Percentiles rank a stretch among this genome's conserved stretches.
These are phyloP conservation scores for Bombus waltoni DNA, from an alignment of 1,140 invertebrate genomes.

Conservation along the genomic window DNA sequence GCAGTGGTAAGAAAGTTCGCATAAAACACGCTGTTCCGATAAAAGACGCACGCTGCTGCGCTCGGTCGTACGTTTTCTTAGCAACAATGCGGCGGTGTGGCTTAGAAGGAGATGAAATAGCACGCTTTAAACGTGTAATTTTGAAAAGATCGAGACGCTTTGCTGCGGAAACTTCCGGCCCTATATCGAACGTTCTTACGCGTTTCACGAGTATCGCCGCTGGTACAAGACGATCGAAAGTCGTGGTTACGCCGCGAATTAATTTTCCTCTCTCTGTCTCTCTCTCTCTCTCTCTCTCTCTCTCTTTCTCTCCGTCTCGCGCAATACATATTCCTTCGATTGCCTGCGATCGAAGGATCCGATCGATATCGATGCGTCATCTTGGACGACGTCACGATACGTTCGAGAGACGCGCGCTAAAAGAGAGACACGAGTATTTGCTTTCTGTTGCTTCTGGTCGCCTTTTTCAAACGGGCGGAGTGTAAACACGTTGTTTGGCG, in stretches of 20 bases:
- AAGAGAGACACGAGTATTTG: neutral
- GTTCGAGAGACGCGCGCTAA: neutral
- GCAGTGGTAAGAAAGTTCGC: slow-evolving; percentile 25
- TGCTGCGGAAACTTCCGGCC: slow-evolving; percentile 9
- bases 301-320: neutral
- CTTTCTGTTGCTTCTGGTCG: neutral
- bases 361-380: slow-evolving; percentile 22
- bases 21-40: slow-evolving; percentile 30
- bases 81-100: slow-evolving; percentile 49
- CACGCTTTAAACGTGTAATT: slow-evolving; percentile 60
- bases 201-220: neutral
- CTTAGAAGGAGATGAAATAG: slow-evolving; percentile 31
- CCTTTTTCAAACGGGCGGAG: neutral
- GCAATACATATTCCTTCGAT: no score
- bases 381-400: neutral
- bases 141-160: slow-evolving; percentile 53
- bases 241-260: neutral
- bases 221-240: neutral
- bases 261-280: slow-evolving; percentile 18
- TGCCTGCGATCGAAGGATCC: neutral
- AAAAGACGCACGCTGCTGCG: slow-evolving; percentile 55
- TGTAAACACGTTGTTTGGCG: slow-evolving; percentile 25
- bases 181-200: neutral
- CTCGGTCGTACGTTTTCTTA: slow-evolving; percentile 59
- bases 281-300: neutral